Evolutionary conservation across 1,140 invertebrate species (phyloP).

Genomic region (Camponotus floridanus): DNA sequence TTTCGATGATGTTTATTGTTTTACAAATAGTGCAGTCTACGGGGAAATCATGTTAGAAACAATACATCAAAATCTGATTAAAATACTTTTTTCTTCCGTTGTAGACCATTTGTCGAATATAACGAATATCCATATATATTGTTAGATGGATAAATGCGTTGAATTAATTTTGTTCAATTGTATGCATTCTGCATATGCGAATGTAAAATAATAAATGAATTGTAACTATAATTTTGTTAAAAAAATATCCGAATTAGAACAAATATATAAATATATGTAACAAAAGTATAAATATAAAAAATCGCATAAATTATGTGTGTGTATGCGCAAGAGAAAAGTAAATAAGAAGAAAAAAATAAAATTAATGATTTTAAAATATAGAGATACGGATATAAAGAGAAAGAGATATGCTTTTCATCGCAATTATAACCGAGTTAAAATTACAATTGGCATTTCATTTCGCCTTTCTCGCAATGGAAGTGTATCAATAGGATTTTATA

Average conservation of each 20-base stretch:
- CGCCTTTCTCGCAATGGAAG: neutral
- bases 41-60: conserved; percentile 17
- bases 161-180: neutral
- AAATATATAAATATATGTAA: neutral
- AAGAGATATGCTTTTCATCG: neutral
- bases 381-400: neutral
- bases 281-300: neutral
- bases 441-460: neutral
- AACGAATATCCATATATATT: neutral
- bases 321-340: neutral
- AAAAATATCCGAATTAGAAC: neutral
- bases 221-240: no score
- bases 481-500: conserved; percentile 53
- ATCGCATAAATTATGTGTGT: no score
- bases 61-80: conserved; percentile 13
- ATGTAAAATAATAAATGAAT: neutral
- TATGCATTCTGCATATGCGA: neutral
- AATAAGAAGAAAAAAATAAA: neutral
- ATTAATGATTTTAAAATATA: neutral
- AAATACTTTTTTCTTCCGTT: neutral
- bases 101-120: neutral
- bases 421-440: conserved; percentile 23
- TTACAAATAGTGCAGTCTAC: neutral
- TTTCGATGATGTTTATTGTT: conserved; percentile 2
- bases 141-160: neutral